A percentile compares a stretch with the other conserved stretches of the same genome.
Conservation (phyloP, 2,113 vertebrate species). For the Heterochromis multidens region DNA sequence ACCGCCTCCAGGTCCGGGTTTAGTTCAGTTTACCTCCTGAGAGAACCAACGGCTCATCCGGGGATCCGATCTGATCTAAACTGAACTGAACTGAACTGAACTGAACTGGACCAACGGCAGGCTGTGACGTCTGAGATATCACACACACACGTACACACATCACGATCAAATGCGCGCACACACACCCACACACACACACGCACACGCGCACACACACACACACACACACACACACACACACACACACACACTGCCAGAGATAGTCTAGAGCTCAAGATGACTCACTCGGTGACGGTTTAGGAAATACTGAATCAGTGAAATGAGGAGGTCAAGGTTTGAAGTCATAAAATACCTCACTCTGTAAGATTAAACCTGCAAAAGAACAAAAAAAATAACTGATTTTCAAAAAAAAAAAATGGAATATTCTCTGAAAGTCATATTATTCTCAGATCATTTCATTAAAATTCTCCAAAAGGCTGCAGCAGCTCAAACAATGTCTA, state of each 20-base stretch:
- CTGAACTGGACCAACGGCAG: slow-evolving; percentile 48
- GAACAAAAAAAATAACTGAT: too few relatives aligned
- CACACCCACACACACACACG: not conserved
- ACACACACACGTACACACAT: not conserved
- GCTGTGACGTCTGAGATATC: slow-evolving; percentile 53
- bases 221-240: not conserved
- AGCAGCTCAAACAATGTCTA: too few relatives aligned
- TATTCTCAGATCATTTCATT: too few relatives aligned
- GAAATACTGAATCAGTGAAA: not conserved
- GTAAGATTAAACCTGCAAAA: not conserved
- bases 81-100: slow-evolving; percentile 34
- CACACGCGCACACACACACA: not conserved
- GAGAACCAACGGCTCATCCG: not conserved
- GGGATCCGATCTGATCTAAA: not conserved
- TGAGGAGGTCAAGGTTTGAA: not conserved
- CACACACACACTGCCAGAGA: not conserved
- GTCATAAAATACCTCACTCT: too few relatives aligned
- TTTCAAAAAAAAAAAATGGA: not conserved
- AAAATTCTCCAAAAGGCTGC: too few relatives aligned
- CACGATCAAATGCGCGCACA: not conserved
- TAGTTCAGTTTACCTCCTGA: not conserved
- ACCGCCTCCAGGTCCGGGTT: not conserved
- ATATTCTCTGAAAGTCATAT: not conserved
- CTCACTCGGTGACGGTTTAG: not conserved
- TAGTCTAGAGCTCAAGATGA: not conserved